Evolutionary conservation across 1,140 invertebrate genomes (phyloP).

Genomic region (Ceratina japonica): DNA sequence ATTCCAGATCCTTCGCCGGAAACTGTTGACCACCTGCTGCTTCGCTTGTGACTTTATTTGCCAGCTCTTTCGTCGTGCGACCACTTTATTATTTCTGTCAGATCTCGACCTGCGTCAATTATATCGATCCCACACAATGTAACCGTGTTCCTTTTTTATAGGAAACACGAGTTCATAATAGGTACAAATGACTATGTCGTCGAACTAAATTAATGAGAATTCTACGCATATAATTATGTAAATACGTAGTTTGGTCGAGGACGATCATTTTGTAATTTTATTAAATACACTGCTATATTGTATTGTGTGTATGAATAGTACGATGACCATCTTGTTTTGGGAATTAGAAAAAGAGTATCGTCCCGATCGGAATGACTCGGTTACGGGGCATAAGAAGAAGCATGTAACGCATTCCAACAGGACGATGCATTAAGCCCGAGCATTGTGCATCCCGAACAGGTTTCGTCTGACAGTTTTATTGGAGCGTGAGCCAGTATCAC

Average conservation of each 20-base stretch:
- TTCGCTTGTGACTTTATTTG: slow-evolving; percentile 77
- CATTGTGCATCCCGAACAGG: slow-evolving; percentile 59
- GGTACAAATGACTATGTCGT: no score
- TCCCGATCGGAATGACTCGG: slow-evolving; percentile 38
- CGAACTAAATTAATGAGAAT: no score
- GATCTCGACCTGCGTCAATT: no score
- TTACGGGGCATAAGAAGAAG: slow-evolving; percentile 43
- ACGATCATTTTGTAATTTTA: no score
- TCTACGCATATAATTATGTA: no score
- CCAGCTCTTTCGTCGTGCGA: slow-evolving; percentile 44
- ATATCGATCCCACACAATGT: no score
- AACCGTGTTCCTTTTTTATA: no score
- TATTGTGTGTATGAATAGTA: not conserved
- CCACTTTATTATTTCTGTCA: not conserved
- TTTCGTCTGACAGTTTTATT: slow-evolving; percentile 65
- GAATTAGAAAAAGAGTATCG: not conserved
- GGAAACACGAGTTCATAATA: no score
- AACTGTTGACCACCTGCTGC: slow-evolving; percentile 75
- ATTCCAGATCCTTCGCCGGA: slow-evolving; percentile 63
- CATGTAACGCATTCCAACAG: slow-evolving; percentile 54
- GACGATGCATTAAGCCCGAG: slow-evolving; percentile 53
- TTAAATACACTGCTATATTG: no score
- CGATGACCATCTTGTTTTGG: not conserved
- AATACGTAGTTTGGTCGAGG: no score
- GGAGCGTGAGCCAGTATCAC: slow-evolving; percentile 66